phyloP scores from a whole-genome alignment of 92 coral and sea anemone species.

The Porites lobata region DNA sequence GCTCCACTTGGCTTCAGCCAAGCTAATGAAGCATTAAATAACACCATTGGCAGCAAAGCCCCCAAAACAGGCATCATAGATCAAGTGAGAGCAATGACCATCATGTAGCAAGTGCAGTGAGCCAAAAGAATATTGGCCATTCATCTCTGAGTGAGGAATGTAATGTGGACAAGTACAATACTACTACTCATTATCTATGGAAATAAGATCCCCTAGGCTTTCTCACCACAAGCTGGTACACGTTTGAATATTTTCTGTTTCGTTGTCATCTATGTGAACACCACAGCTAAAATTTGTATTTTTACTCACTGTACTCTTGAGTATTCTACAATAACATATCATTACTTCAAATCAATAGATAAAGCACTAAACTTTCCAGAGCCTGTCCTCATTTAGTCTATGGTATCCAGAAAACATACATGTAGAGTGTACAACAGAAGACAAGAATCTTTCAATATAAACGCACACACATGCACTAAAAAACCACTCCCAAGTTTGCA shows the following conservation, averaged over 20 bases:
- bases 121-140: constrained; percentile 54
- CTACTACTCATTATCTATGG: too few species aligned
- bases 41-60: constrained; percentile 59
- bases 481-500: neutral
- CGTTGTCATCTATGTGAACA: too few species aligned
- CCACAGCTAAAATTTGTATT: too few species aligned
- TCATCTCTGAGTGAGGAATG: constrained; percentile 38
- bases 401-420: neutral
- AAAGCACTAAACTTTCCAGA: neutral
- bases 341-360: too few species aligned
- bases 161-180: neutral
- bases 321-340: too few species aligned
- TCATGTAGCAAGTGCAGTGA: constrained; percentile 56
- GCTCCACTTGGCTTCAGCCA: constrained; percentile 63
- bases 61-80: constrained; percentile 58
- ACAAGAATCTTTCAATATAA: neutral
- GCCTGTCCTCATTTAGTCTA: too few species aligned
- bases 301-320: too few species aligned
- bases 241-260: too few species aligned
- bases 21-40: constrained; percentile 51
- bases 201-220: neutral
- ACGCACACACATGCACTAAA: neutral
- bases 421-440: neutral
- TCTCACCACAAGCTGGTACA: neutral
- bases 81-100: constrained; percentile 37